Base-by-base conservation (phyloP, 2,888 invertebrate genomes). In the Hetaerina titia region DNA sequence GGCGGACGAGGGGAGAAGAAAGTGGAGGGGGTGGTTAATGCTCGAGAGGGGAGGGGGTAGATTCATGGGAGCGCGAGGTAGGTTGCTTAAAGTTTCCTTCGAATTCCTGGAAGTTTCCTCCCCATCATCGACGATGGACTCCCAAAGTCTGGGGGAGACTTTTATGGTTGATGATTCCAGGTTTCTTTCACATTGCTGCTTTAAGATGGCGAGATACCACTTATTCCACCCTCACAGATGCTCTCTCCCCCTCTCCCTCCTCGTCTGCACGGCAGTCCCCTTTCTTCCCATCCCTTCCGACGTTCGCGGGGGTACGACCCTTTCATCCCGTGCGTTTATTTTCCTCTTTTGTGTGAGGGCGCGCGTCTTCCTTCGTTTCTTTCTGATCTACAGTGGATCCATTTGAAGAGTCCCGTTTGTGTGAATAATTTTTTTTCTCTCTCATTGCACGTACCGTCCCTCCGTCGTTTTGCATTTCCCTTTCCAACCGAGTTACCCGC, bases 311-410 rank as follows among this genome's bases (percentile, higher is more conserved):
- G 57, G 17, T n/a, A 25, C 58, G 25, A 25, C 58, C 58, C n/a
- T n/a, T 89, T n/a, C 90, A 25, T 90, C 25, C 90, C 25, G n/a
- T 25, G 25, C 25, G n/a, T n/a, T 31, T n/a, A 81, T 90, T 90
- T 60, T 90, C 89, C 89, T 89, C 89, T n/a, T 17, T 90, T 58
- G 60, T 60, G 60, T 17, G 60, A 60, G 11, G 60, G 13, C 17
- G 60, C 60, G 60, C 11, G 60, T 60, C 17, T 60, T 17, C 17
- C 60, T 60, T 11, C 60, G 60, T 1, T 11, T 60, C 17, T 60
- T 17, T 60, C 60, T 60, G 60, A 60, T 60, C 60, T 60, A 15
- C 60, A 60, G 60, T 60, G 60, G 17, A 60, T 60, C 60, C 60
- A 60, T 60, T 60, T 60, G 60, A 60, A 60, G 60, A 60, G 60